phyloP scores from a whole-genome alignment of 2,113 vertebrate genomes.

The Lathamus discolor region DNA sequence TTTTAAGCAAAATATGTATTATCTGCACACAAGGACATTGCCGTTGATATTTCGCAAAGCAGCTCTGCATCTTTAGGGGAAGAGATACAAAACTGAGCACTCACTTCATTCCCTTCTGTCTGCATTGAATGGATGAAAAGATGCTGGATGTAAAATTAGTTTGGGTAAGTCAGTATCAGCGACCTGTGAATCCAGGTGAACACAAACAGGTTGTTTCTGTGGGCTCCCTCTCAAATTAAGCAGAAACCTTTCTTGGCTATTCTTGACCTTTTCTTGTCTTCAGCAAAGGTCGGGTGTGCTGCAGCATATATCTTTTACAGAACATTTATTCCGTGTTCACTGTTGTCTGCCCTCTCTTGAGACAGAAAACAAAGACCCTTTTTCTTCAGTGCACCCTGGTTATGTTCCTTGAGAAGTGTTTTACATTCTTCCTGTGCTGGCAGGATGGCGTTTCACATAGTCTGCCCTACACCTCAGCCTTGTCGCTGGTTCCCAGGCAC shows the following conservation, averaged over 20 bases:
- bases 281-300: constrained; percentile 53
- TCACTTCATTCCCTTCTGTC: constrained; percentile 6
- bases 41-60: background rate
- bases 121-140: background rate
- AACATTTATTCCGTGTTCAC: background rate
- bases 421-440: background rate
- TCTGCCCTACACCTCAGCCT: background rate
- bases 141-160: background rate
- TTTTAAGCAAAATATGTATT: constrained; percentile 20
- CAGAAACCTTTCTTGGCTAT: constrained; percentile 23
- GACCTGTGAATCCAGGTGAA: constrained; percentile 40
- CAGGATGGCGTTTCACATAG: background rate
- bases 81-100: background rate
- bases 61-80: background rate
- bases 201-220: background rate
- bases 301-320: background rate
- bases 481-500: background rate
- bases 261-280: constrained; percentile 43
- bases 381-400: background rate
- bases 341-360: background rate
- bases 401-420: background rate
- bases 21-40: background rate
- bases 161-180: background rate
- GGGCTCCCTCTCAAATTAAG: constrained; percentile 39
- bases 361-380: background rate